Conservation (phyloP, 1,140 invertebrate species). For the Bilobella aurantiaca region DNA sequence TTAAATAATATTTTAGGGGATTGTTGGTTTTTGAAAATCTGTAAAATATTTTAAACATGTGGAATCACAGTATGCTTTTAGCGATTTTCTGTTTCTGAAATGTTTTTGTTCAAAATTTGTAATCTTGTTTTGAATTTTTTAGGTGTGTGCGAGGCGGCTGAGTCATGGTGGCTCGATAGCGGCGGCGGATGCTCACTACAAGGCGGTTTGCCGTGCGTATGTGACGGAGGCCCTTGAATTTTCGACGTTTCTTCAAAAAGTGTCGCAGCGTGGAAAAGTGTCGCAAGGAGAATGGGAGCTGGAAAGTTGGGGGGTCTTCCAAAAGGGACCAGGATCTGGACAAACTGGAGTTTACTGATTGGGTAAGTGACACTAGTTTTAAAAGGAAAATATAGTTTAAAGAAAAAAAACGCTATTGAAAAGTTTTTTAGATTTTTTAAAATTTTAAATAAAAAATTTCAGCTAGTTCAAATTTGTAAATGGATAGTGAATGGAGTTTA, state of each 20-base stretch:
- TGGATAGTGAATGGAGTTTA: too few relatives aligned
- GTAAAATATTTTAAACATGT: too few relatives aligned
- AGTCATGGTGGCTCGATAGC: background rate
- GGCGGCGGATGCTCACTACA: conserved; percentile 69
- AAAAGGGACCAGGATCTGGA: conserved; percentile 51
- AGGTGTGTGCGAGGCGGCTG: conserved; percentile 19
- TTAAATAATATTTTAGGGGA: too few relatives aligned
- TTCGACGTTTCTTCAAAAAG: conserved; percentile 74
- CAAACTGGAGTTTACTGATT: conserved; percentile 70
- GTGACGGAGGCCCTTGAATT: conserved; percentile 82
- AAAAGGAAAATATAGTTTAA: background rate
- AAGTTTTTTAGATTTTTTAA: background rate
- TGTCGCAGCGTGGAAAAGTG: conserved; percentile 41
- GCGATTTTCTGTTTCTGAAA: background rate
- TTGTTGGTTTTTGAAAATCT: too few relatives aligned
- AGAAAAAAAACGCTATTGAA: background rate
- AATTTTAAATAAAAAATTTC: too few relatives aligned
- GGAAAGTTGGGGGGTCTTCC: background rate
- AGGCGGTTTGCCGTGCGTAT: conserved; percentile 77
- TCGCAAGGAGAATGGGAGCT: too few relatives aligned
- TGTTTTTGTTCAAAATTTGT: too few relatives aligned
- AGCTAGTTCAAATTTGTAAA: too few relatives aligned
- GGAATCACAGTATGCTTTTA: background rate
- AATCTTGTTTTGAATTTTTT: conserved; percentile 2
- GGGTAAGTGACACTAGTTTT: conserved; percentile 50